phyloP scores from a whole-genome alignment of 2,797 vertebrate genomes.

The Leucoraja ocellata region DNA sequence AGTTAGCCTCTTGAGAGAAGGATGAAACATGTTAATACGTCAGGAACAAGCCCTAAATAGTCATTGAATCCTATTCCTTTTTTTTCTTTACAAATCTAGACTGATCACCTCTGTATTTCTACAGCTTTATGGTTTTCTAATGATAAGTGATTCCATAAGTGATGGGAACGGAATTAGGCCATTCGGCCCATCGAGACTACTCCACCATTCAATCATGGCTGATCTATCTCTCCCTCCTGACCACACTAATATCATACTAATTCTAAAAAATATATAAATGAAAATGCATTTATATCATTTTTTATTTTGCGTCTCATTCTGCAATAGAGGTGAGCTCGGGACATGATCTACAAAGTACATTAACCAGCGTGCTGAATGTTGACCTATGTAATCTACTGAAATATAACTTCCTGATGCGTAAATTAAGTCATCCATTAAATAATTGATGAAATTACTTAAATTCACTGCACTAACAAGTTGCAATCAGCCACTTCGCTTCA shows the following conservation, averaged over 20 bases:
- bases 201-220: too few relatives aligned
- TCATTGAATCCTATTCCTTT: not conserved
- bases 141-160: too few relatives aligned
- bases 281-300: not conserved
- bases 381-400: not conserved
- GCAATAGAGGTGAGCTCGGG: not conserved
- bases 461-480: not conserved
- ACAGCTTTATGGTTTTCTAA: too few relatives aligned
- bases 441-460: constrained; percentile 15
- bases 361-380: not conserved
- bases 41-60: not conserved
- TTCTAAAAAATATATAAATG: not conserved
- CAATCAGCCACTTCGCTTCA: not conserved
- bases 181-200: too few relatives aligned
- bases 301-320: not conserved
- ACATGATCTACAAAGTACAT: not conserved
- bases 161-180: too few relatives aligned
- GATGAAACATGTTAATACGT: not conserved
- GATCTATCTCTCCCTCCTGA: too few relatives aligned
- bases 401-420: not conserved
- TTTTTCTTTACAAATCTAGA: not conserved
- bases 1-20: not conserved
- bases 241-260: not conserved
- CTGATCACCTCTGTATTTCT: too few relatives aligned
- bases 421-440: constrained; percentile 23